Percentiles rank a stretch among this genome's conserved stretches.
Evolutionary conservation across 2,113 vertebrate species (phyloP).

Genomic region (Varanus komodoensis): DNA sequence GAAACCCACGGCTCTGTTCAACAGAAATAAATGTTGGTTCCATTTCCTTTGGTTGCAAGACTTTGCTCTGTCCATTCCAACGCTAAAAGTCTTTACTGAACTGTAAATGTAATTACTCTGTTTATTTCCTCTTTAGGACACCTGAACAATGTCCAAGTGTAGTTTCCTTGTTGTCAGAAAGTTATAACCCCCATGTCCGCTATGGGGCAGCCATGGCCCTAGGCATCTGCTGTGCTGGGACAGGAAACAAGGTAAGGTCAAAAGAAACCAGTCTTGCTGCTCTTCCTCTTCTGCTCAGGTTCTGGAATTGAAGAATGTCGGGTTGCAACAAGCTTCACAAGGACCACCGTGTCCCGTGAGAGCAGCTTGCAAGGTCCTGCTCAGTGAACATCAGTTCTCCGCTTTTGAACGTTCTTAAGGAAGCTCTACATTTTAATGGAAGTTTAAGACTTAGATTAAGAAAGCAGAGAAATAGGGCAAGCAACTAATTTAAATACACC

Average conservation of each 20-base stretch:
- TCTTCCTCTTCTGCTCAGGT: not conserved
- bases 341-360: not conserved
- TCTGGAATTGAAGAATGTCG: not conserved
- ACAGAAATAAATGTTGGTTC: not conserved
- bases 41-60: not conserved
- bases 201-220: conserved; percentile 98
- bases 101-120: not conserved
- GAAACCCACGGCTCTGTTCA: not conserved
- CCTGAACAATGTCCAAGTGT: conserved; percentile 98
- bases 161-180: conserved; percentile 96
- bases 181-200: conserved; percentile 98
- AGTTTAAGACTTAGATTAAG: not conserved
- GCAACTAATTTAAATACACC: not conserved
- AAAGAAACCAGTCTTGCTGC: not conserved
- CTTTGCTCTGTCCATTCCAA: not conserved
- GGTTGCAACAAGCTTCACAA: not conserved
- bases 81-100: too few relatives aligned
- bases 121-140: conserved; percentile 82
- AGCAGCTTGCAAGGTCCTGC: not conserved
- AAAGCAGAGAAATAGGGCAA: not conserved
- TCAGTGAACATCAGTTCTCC: not conserved
- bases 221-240: conserved; percentile 98
- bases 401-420: not conserved
- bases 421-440: not conserved
- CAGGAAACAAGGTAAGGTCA: conserved; percentile 92